phyloP scores from a whole-genome alignment of 1,140 invertebrate genomes.

The Anastrepha obliqua region DNA sequence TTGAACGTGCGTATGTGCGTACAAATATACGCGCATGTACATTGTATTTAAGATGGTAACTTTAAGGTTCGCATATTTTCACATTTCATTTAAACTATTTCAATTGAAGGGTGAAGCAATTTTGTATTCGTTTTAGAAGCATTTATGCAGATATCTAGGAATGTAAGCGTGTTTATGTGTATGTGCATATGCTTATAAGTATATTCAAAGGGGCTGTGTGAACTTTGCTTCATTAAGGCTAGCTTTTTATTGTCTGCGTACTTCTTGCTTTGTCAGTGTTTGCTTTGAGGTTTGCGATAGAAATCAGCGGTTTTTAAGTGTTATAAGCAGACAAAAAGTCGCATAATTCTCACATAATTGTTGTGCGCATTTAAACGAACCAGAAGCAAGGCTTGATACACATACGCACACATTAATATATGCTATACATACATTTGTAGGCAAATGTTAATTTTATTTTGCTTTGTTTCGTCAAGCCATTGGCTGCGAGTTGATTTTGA shows the following conservation, averaged over 20 bases:
- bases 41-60: background rate
- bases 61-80: slow-evolving; percentile 36
- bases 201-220: slow-evolving; percentile 15
- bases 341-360: slow-evolving; percentile 53
- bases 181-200: background rate
- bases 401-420: no score
- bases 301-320: slow-evolving; percentile 51
- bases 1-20: background rate
- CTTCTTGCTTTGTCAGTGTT: background rate
- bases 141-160: background rate
- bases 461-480: slow-evolving; percentile 35
- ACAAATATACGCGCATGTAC: background rate
- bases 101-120: slow-evolving; percentile 49
- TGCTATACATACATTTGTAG: background rate
- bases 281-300: slow-evolving; percentile 49
- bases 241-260: background rate
- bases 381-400: background rate
- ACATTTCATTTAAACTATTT: slow-evolving; percentile 49
- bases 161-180: background rate
- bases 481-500: slow-evolving; percentile 9
- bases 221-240: slow-evolving; percentile 34
- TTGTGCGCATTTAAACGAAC: slow-evolving; percentile 14
- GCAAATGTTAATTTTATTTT: slow-evolving; percentile 14
- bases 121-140: slow-evolving; percentile 35
- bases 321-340: slow-evolving; percentile 48